A percentile compares a stretch with the other conserved stretches of the same genome.
These are phyloP conservation scores for Discoglossus pictus DNA, from an alignment of 2,797 vertebrate genomes.

Conservation along the genomic window DNA sequence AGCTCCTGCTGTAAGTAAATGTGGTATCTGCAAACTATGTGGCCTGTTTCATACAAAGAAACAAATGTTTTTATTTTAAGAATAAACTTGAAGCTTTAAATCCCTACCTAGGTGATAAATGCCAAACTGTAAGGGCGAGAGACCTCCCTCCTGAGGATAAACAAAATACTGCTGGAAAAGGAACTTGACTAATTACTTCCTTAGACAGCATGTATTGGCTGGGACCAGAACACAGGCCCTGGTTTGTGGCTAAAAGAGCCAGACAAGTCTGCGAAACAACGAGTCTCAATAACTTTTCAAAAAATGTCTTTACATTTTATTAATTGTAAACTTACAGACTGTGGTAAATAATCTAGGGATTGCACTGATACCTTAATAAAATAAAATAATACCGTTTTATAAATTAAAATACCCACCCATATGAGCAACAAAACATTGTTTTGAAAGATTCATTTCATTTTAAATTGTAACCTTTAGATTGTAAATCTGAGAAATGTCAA, in stretches of 20 bases:
- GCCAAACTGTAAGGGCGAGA: conserved; percentile 18
- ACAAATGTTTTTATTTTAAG: conserved; percentile 14
- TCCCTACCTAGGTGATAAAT: conserved; percentile 29
- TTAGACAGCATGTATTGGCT: conserved; percentile 7
- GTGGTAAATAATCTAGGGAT: no score
- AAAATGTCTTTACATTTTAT: no score
- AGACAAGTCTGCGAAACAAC: conserved; percentile 1
- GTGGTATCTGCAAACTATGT: conserved; percentile 12
- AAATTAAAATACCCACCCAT: no score
- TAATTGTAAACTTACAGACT: no score
- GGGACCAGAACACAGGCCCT: neutral
- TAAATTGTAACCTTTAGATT: no score
- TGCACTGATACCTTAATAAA: no score
- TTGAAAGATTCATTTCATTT: no score
- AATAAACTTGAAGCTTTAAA: conserved; percentile 20
- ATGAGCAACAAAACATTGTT: no score
- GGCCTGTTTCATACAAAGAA: conserved; percentile 23
- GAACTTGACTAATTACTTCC: conserved; percentile 44
- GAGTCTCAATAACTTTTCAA: no score
- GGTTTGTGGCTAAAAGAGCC: conserved; percentile 2
- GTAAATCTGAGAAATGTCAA: no score
- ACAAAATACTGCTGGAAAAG: conserved; percentile 30
- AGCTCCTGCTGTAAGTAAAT: conserved; percentile 5
- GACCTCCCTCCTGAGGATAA: conserved; percentile 22
- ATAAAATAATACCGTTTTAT: no score